phyloP scores from a whole-genome alignment of 2,888 invertebrate species.

The Patella pellucida region DNA sequence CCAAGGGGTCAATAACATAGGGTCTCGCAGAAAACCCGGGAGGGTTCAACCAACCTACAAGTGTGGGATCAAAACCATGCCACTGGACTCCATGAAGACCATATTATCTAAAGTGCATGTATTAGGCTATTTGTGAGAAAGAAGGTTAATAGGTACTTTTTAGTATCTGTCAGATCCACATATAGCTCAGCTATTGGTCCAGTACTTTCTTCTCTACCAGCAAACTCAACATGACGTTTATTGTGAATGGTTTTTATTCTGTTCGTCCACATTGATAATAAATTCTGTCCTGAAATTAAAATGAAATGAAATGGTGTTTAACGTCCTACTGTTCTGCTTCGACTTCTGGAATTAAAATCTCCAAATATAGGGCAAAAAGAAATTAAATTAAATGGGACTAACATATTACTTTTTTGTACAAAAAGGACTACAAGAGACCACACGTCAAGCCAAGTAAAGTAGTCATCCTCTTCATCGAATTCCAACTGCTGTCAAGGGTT shows the following conservation, averaged over 20 bases:
- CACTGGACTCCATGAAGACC: too few species aligned
- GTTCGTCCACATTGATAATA: slow-evolving; percentile 79
- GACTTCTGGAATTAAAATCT: neutral
- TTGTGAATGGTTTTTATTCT: slow-evolving; percentile 71
- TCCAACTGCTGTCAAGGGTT: too few species aligned
- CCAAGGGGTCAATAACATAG: too few species aligned
- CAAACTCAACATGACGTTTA: slow-evolving; percentile 76
- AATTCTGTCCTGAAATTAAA: slow-evolving; percentile 65
- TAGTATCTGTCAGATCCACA: slow-evolving; percentile 22
- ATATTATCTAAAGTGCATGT: too few species aligned
- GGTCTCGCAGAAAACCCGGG: too few species aligned
- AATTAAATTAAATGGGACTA: too few species aligned
- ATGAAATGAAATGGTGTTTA: too few species aligned
- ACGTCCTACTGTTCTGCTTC: neutral
- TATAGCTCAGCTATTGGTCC: slow-evolving; percentile 63
- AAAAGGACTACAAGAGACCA: too few species aligned
- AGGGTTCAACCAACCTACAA: neutral
- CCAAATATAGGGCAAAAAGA: neutral
- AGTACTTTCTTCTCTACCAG: slow-evolving; percentile 72
- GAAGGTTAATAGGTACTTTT: neutral
- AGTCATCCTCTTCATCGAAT: too few species aligned
- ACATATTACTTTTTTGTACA: too few species aligned
- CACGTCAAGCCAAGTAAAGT: too few species aligned
- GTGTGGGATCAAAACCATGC: too few species aligned
- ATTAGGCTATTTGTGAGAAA: neutral